Evolutionary conservation across 2,888 invertebrate genomes (phyloP), one percentile per base, ranked within the genome.

Genomic region (Lithophane ornitopus): DNA sequence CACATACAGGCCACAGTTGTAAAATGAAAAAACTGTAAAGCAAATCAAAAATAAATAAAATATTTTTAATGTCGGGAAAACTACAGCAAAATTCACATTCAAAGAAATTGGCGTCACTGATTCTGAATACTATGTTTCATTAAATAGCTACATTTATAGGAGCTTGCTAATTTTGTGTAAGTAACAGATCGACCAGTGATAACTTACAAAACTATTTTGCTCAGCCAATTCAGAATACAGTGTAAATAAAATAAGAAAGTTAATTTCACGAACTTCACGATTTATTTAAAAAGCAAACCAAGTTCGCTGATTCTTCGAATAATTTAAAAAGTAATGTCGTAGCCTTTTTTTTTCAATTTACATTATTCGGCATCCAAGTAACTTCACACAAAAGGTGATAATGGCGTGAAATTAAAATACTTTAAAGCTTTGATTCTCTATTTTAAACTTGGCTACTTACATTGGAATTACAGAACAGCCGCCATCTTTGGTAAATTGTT

Each of bases 401-500:
- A 63, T 28, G 6, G 54, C 79, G 56, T 81, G 80, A 81, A 80
- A 80, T 81, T 70, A 58, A 81, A 80, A 81, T 74, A 44, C 28
- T 74, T 63, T 58, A 11, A 34, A 61, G 46, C 8, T 7, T 39
- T 26, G 34, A 44, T 67, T 73, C 9, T 58, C n/a, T 52, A 58
- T 74, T 78, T 71, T 16, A 14, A 56, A 66, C 3, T 34, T 26
- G 3, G 11, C 14, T 52, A 63, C 28, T 70, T 52, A 41, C 52
- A 58, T 74, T 56, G 16, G 19, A 62, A 75, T 67, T 44, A 67
- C 56, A 70, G 28, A 63, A 70, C 41, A 11, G 22, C 14, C 62
- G 44, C 62, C 41, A 77, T 76, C 46, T 63, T 68, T 16, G 12
- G 12, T 54, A 72, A 71, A 77, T 65, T 41, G 78, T 67, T 54